phyloP scores from a whole-genome alignment of 2,113 vertebrate genomes.

The Nothobranchius kuhntae region DNA sequence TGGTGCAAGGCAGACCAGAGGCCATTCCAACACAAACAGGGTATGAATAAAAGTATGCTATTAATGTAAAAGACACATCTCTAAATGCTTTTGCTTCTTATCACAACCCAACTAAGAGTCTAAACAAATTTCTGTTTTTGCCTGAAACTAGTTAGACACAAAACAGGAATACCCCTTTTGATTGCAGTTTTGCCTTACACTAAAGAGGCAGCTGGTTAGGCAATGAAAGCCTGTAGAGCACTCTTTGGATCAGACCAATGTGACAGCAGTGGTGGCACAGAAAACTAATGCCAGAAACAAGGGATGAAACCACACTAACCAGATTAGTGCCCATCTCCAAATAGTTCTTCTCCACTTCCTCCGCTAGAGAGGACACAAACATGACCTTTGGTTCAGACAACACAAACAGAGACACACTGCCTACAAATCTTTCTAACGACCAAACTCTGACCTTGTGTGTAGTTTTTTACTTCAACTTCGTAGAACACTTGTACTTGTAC shows the following conservation, averaged over 20 bases:
- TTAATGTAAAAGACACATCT: slow-evolving; percentile 13
- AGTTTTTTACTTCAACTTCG: background rate
- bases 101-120: background rate
- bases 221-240: slow-evolving; percentile 3
- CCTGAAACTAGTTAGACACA: slow-evolving; percentile 8
- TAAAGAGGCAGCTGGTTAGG: background rate
- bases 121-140: background rate
- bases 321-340: slow-evolving; percentile 64
- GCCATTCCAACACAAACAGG: slow-evolving; percentile 46
- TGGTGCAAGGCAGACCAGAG: slow-evolving; percentile 25
- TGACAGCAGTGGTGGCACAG: slow-evolving; percentile 25
- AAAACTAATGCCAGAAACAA: slow-evolving; percentile 28
- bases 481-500: background rate
- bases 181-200: background rate
- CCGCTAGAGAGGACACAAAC: slow-evolving; percentile 30
- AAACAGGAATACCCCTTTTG: background rate
- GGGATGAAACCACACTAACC: slow-evolving; percentile 62
- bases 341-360: slow-evolving; percentile 66
- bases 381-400: slow-evolving; percentile 46
- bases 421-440: background rate
- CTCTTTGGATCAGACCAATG: slow-evolving; percentile 15
- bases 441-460: slow-evolving; percentile 5
- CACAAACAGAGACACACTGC: slow-evolving; percentile 43
- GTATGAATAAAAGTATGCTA: slow-evolving; percentile 33
- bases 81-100: slow-evolving; percentile 10